Conservation (phyloP, 2,797 vertebrate genomes). For the Syndactyla subalaris region DNA sequence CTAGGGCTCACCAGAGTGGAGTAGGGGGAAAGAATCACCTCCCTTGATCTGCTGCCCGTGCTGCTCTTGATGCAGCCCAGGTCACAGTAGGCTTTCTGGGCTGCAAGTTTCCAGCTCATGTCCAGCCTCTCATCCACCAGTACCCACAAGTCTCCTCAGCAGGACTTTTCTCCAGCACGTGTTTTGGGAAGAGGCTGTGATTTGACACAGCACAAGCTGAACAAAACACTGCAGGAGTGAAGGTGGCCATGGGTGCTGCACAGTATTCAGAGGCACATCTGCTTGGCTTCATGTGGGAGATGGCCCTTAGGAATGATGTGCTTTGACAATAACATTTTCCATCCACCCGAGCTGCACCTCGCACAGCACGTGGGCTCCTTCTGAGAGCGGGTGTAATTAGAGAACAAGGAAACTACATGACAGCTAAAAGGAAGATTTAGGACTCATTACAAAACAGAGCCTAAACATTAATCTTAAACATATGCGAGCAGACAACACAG, state of each 20-base stretch:
- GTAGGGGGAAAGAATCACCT: background rate
- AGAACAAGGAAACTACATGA: background rate
- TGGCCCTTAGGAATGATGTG: background rate
- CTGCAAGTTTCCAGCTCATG: background rate
- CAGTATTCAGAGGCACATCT: background rate
- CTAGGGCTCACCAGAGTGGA: background rate
- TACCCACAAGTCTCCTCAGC: background rate
- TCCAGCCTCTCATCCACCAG: background rate
- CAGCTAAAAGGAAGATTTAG: conserved; percentile 2
- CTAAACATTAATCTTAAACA: background rate
- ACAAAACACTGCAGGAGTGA: background rate
- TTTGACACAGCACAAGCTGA: background rate
- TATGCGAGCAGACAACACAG: background rate
- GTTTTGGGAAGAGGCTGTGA: background rate
- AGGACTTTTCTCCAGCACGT: background rate
- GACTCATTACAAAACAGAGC: background rate
- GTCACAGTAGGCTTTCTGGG: background rate
- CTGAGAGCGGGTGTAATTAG: background rate
- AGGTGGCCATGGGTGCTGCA: rapidly evolving
- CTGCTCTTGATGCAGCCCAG: background rate
- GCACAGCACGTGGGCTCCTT: background rate
- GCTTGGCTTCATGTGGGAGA: background rate
- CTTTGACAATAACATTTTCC: background rate
- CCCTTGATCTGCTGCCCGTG: background rate
- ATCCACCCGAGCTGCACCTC: background rate